These are phyloP conservation scores for Hipposideros armiger DNA, from an alignment of 2,113 vertebrate genomes.

Conservation along the genomic window DNA sequence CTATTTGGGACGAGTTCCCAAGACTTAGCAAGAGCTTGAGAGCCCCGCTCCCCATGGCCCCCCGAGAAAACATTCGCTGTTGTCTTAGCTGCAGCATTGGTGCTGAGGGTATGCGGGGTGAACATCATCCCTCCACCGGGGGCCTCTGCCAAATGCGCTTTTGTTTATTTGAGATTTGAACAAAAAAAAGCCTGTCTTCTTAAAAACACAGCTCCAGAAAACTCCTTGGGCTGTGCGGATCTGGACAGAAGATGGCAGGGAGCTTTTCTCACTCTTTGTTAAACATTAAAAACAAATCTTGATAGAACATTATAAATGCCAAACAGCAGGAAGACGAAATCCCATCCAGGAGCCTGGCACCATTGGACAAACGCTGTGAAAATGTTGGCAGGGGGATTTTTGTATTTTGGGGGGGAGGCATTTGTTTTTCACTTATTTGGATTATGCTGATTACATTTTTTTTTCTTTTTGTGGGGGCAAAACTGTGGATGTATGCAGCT, in stretches of 20 bases:
- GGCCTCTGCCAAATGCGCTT: conserved; percentile 54
- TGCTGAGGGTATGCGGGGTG: fast-evolving
- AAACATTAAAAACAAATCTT: neutral
- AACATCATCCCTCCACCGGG: fast-evolving
- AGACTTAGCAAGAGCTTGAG: neutral
- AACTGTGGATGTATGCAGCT: neutral
- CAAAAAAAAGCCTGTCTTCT: neutral
- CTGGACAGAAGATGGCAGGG: neutral
- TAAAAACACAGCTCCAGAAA: neutral
- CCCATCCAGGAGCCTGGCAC: neutral
- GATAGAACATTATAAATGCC: neutral
- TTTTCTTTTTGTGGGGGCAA: neutral
- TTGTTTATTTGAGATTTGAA: conserved; percentile 64
- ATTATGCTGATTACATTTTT: neutral
- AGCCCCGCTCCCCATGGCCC: neutral
- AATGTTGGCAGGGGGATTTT: neutral
- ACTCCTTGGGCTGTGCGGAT: neutral
- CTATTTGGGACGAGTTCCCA: conserved; percentile 41
- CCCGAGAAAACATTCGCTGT: neutral
- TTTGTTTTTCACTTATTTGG: neutral
- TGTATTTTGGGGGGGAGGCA: neutral
- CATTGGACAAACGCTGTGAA: fast-evolving
- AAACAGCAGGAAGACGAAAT: neutral
- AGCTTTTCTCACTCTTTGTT: neutral
- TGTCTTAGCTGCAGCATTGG: conserved; percentile 55